Evolutionary conservation across 1,140 invertebrate genomes (phyloP).

Genomic region (Tetramorium parvispinum): DNA sequence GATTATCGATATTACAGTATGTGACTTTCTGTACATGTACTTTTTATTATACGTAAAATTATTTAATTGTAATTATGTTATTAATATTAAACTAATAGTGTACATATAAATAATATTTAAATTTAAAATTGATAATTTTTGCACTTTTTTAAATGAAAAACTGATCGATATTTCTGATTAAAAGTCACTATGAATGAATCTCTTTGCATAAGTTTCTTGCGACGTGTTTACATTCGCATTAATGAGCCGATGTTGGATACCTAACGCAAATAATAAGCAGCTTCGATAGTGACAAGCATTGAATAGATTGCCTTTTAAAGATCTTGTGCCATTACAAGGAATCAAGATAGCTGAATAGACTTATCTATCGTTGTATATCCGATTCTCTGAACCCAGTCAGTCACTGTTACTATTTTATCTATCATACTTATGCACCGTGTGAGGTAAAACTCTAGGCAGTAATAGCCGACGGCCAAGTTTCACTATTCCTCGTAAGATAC

Average conservation of each 20-base stretch:
- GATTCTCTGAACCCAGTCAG: neutral
- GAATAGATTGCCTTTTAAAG: slow-evolving; percentile 25
- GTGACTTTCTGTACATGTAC: neutral
- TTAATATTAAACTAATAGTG: neutral
- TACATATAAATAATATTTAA: neutral
- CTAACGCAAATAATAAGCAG: slow-evolving; percentile 25
- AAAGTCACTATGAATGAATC: neutral
- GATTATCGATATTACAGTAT: neutral
- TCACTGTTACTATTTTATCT: neutral
- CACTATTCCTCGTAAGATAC: slow-evolving; percentile 62
- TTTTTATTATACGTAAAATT: neutral
- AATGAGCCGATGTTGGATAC: neutral
- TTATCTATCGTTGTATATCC: neutral
- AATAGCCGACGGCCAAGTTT: slow-evolving; percentile 52
- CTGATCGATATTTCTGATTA: neutral
- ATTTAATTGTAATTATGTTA: neutral
- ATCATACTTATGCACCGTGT: neutral
- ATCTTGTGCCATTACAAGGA: slow-evolving; percentile 15
- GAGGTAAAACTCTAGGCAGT: neutral
- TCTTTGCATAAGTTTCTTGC: neutral
- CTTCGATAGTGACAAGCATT: slow-evolving; percentile 20
- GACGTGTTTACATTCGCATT: neutral
- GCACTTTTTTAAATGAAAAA: neutral
- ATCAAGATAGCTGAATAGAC: slow-evolving; percentile 25
- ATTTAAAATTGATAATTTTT: neutral